Evolutionary conservation across 2,797 vertebrate species (phyloP).

Genomic region (Acridotheres tristis): DNA sequence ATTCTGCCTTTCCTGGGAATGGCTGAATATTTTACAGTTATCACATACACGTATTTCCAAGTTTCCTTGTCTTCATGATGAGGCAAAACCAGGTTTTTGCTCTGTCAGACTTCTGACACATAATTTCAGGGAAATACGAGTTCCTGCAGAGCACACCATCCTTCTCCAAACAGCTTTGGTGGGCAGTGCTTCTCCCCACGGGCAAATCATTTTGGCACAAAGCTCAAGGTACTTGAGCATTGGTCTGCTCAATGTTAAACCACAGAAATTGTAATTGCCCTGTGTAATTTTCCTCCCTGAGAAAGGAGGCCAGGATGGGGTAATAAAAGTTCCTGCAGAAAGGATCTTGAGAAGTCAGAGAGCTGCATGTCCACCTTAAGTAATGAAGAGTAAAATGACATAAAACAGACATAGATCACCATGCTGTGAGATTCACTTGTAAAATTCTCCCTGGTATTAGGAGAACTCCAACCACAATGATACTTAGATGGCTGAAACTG

Average conservation of each 20-base stretch:
- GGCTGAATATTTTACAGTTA: background rate
- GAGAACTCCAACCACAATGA: background rate
- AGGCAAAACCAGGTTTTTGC: background rate
- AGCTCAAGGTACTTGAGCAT: background rate
- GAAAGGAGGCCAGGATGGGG: background rate
- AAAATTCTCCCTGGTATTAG: background rate
- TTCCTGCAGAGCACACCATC: background rate
- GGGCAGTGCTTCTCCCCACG: accelerated
- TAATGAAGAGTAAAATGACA: background rate
- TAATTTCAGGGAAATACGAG: background rate
- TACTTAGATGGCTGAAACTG: background rate
- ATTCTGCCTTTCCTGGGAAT: background rate
- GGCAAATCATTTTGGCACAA: background rate
- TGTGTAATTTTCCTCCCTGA: background rate
- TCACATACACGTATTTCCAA: background rate
- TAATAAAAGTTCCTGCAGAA: background rate
- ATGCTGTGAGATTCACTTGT: background rate
- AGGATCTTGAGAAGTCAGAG: background rate
- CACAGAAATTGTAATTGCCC: background rate
- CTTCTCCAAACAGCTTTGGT: background rate
- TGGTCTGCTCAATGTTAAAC: background rate
- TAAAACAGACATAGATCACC: accelerated
- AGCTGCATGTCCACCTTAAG: background rate
- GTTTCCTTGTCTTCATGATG: background rate
- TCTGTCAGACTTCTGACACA: background rate